These are phyloP conservation scores for Callospermophilus lateralis DNA, from an alignment of 2,113 vertebrate species.

Conservation along the genomic window DNA sequence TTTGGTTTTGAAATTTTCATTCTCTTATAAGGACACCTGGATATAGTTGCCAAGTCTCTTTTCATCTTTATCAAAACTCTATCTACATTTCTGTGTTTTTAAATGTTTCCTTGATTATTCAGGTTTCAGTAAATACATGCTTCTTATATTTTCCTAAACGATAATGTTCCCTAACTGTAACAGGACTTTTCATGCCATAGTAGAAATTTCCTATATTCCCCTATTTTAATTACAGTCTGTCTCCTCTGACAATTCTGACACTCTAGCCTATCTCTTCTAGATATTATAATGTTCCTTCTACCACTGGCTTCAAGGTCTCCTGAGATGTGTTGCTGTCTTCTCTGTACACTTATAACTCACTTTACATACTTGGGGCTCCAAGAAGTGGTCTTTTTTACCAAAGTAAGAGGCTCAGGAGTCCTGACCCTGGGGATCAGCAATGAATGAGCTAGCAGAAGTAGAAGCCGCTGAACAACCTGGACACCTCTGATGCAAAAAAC, in stretches of 20 bases:
- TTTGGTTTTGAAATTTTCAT: no score
- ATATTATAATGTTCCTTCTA: not conserved
- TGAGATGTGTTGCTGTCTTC: not conserved
- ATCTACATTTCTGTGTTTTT: not conserved
- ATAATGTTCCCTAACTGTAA: not conserved
- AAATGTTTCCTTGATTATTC: not conserved
- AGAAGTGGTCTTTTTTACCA: not conserved
- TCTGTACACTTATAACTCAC: not conserved
- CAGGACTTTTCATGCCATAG: not conserved
- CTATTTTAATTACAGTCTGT: not conserved
- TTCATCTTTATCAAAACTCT: not conserved
- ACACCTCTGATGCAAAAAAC: not conserved
- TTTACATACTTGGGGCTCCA: not conserved
- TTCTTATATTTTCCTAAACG: not conserved
- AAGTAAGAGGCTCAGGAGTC: not conserved
- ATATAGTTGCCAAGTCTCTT: not conserved
- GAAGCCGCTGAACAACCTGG: not conserved
- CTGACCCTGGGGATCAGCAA: not conserved
- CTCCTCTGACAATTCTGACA: not conserved
- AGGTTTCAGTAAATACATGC: not conserved
- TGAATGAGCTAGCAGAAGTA: not conserved
- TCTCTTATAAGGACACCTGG: no score
- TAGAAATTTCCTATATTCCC: not conserved
- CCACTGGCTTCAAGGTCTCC: not conserved
- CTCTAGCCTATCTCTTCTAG: not conserved